These are phyloP conservation scores for Taenioides sp. DNA, from an alignment of 2,797 vertebrate species.

Conservation along the genomic window DNA sequence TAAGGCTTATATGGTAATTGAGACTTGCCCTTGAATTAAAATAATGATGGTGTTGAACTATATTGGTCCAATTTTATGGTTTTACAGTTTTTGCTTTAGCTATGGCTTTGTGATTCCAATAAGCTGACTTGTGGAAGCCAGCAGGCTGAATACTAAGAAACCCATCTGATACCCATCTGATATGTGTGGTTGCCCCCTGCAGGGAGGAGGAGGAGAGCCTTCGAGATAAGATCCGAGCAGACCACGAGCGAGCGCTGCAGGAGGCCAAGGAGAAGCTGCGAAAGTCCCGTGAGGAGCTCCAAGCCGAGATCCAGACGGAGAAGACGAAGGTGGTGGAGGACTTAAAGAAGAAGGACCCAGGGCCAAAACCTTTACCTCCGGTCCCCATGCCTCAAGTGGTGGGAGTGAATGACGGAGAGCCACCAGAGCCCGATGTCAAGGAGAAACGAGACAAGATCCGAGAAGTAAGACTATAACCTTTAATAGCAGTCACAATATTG, in stretches of 20 bases:
- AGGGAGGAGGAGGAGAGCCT: constrained; percentile 98
- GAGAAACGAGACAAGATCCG: constrained; percentile 96
- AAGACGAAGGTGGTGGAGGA: constrained; percentile 91
- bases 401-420: constrained; percentile 89
- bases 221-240: constrained; percentile 95
- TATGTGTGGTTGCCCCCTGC: constrained; percentile 10
- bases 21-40: background rate
- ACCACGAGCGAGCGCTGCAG: constrained; percentile 95
- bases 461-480: constrained; percentile 80
- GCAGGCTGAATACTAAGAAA: constrained; percentile 1
- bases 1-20: background rate
- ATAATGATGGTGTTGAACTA: too few species aligned
- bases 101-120: background rate
- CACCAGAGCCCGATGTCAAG: constrained; percentile 84
- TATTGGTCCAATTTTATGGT: background rate
- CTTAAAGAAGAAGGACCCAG: constrained; percentile 85
- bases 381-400: constrained; percentile 92
- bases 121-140: background rate
- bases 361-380: constrained; percentile 85
- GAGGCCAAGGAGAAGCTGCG: constrained; percentile 97
- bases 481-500: too few species aligned
- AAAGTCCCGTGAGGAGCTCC: constrained; percentile 92
- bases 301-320: constrained; percentile 96
- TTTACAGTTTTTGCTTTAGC: background rate
- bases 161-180: constrained; percentile 9